Conservation (phyloP, 2,113 vertebrate species). For the Lanius ludovicianus region DNA sequence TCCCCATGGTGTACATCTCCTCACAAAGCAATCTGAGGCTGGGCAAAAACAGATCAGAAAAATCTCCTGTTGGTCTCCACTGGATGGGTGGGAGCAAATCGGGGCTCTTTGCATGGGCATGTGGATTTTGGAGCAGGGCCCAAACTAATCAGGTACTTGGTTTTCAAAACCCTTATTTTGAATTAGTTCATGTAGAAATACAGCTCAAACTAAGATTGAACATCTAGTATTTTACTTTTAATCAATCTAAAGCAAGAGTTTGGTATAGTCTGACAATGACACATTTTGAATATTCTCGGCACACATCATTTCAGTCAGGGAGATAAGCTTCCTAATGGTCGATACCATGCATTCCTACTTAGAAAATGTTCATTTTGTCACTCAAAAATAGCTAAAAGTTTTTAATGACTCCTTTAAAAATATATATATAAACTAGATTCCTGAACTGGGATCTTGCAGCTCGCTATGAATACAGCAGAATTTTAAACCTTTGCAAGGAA, state of each 20-base stretch:
- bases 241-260: not conserved
- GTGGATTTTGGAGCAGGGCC: not conserved
- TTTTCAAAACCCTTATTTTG: not conserved
- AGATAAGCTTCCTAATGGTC: not conserved
- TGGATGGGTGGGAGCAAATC: not conserved
- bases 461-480: not conserved
- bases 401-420: not conserved
- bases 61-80: not conserved
- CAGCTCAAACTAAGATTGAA: not conserved
- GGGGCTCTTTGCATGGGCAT: rapidly evolving
- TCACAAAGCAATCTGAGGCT: not conserved
- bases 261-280: not conserved
- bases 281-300: not conserved
- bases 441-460: not conserved
- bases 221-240: not conserved
- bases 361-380: not conserved
- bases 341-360: rapidly evolving
- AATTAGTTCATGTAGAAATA: not conserved
- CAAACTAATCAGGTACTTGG: not conserved
- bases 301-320: not conserved
- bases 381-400: not conserved
- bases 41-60: not conserved
- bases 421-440: not conserved
- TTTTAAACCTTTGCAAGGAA: not conserved
- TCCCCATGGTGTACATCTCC: not conserved